Evolutionary conservation across 2,797 vertebrate genomes (phyloP), one percentile per base, ranked within the genome.

Genomic region (Corythornis leucogaster): DNA sequence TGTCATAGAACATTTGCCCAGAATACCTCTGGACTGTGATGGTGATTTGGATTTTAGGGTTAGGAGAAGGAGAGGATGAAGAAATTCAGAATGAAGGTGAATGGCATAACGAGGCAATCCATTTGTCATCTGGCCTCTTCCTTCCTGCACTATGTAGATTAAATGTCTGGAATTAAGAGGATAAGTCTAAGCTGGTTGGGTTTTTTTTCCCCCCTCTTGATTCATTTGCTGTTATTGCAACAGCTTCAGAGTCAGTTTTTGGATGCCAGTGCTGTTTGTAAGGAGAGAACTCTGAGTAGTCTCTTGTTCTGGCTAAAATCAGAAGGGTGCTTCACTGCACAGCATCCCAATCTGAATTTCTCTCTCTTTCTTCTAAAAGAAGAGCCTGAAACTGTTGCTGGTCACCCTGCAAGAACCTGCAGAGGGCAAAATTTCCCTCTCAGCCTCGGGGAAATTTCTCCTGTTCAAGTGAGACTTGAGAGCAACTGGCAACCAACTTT

Each of bases 1-100:
- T 89, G 26, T 68, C 86, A 80, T 77, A 76, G 57, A 51, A 33
- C 90, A 71, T 91, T 89, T 73, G 61, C 82, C 42, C 26, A 5
- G 64, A 77, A 19, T 28, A 67, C 46, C 91, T 76, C 71, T 90
- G 93, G 95, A 94, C 94, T 96, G 94, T 88, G 70, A 79, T 86
- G 87, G 14, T 88, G 53, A 59, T 79, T 85, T 82, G 80, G 21
- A 68, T 87, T 89, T 64, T 55, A 38, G 71, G 94, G 92, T 96
- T 96, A 92, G 11, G 69, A 57, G 70, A 67, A 96, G 89, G 74
- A 45, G 61, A 22, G 82, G 76, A 43, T 80, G 22, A 31, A 19
- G 38, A 71, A 68, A 30, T 62, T 92, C 35, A 40, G 78, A 35
- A 17, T 46, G 66, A 69, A 85, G 82, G 88, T 83, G 90, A 83